A percentile compares a stretch with the other conserved stretches of the same genome.
These are phyloP conservation scores for Hemiprocne comata DNA, from an alignment of 2,113 vertebrate genomes.

Conservation along the genomic window DNA sequence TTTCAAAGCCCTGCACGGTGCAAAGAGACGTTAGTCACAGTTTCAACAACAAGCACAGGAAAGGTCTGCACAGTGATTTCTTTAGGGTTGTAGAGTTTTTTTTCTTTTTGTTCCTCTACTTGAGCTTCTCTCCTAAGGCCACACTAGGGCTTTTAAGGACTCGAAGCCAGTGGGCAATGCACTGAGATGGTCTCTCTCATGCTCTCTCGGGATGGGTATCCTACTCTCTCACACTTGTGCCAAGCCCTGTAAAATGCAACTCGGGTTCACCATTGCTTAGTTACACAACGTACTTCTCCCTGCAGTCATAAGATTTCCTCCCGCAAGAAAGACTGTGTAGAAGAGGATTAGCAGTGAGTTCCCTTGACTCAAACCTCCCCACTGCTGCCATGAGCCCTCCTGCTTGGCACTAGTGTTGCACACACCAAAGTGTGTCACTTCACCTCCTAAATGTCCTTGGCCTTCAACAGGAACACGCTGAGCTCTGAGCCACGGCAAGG, in stretches of 20 bases:
- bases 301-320: constrained; percentile 34
- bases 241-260: constrained; percentile 37
- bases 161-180: not conserved
- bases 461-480: not conserved
- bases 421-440: not conserved
- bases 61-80: not conserved
- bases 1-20: not conserved
- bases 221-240: not conserved
- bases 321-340: not conserved
- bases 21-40: not conserved
- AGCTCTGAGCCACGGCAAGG: not conserved
- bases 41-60: not conserved
- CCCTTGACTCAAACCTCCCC: not conserved
- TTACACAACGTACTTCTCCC: constrained; percentile 56
- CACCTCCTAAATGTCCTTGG: not conserved
- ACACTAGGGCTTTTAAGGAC: constrained; percentile 30
- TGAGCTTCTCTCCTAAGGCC: not conserved
- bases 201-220: constrained; percentile 20
- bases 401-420: not conserved
- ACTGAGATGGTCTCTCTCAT: constrained; percentile 28
- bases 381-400: not conserved
- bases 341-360: constrained; percentile 34
- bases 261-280: constrained; percentile 22
- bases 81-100: not conserved
- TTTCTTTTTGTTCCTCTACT: accelerated